Evolutionary conservation across 2,797 vertebrate species (phyloP), one percentile per base, ranked within the genome.

Genomic region (Varecia variegata): DNA sequence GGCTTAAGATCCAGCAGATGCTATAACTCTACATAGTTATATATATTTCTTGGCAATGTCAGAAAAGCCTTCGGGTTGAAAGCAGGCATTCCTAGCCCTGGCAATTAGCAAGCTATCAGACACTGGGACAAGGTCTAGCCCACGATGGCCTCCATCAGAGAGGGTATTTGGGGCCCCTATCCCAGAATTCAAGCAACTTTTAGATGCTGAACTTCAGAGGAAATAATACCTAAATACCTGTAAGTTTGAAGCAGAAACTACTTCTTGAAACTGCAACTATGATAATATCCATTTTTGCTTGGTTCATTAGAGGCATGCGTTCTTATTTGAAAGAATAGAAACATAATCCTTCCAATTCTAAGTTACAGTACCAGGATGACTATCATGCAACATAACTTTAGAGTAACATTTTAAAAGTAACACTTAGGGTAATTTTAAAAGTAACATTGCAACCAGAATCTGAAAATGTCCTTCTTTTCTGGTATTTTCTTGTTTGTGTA

Each of bases 251-350:
- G 65, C 32, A 81, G 95, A 92, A 95, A 50, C 7, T 27, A 92
- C 32, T 91, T 85, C 40, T 73, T 87, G 35, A 90, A 93, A 96
- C 82, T 90, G 60, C 54, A 84, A 87, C 47, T 88, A 67, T 67
- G 81, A 86, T 21, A 84, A 86, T 2, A 84, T 74, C 12, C 45
- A 81, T 25, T 85, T 89, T 43, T 52, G 58, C 23, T 92, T 81
- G 35, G 38, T 70, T 85, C 71, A n/a, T 43, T 43, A 47, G 83
- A 85, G 38, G 7, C 45, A 45, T 3, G 45, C 14, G 58, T 68
- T 81, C 27, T 68, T 81, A 38, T 88, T 54, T 93, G 23, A 62
- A 86, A 81, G 60, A 88, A 77, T 5, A 21, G 52, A 45, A 81
- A 74, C 21, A 38, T 12, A 73, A 54, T 45, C 20, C 11, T 90